Evolutionary conservation across 2,113 vertebrate genomes (phyloP), one percentile per base, ranked within the genome.

Genomic region (Cinclus mexicanus): DNA sequence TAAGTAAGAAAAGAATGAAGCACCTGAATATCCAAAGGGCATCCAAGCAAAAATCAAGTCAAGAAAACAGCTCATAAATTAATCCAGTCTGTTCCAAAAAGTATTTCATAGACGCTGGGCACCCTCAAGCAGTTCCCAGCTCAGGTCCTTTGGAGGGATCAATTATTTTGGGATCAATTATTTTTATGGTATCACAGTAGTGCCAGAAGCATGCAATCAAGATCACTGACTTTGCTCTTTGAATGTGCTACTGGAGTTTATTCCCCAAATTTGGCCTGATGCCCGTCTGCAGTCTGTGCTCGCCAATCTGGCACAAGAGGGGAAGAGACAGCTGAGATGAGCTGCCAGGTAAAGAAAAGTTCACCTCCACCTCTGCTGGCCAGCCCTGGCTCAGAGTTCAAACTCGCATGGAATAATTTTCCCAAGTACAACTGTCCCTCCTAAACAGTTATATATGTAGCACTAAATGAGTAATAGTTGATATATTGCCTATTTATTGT

Each of bases 281-380:
- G 28, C 53, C 69, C 52, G 41, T 3, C 53, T 55, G 59, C 64
- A 69, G 33, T 6, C 63, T 52, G 57, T 2, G 3, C 29, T 37
- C 1, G 1, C 35, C 0, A 3, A 74, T 53, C 57, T 64, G 74
- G 82, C 2, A 0, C 67, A 47, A n/a, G 41, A 60, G 1, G 15
- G n/a, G 19, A 26, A 65, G 42, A 47, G 49, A 56, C 50, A 39
- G 52, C 47, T 3, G 5, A 64, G 60, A 67, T 21, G 68, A 87
- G 64, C 79, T 80, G 78, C 41, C 11, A 65, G 71, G 53, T 59
- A 60, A 77, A 86, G 79, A 31, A 86, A 50, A 81, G 26, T 61
- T 89, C 89, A 70, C 20, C 26, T 86, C 41, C 12, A 44, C 33
- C 28, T 76, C 22, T 74, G 76, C 59, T 17, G 2, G 85, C 64